These are phyloP conservation scores for Misgurnus anguillicaudatus DNA, from an alignment of 2,113 vertebrate genomes.

Conservation along the genomic window DNA sequence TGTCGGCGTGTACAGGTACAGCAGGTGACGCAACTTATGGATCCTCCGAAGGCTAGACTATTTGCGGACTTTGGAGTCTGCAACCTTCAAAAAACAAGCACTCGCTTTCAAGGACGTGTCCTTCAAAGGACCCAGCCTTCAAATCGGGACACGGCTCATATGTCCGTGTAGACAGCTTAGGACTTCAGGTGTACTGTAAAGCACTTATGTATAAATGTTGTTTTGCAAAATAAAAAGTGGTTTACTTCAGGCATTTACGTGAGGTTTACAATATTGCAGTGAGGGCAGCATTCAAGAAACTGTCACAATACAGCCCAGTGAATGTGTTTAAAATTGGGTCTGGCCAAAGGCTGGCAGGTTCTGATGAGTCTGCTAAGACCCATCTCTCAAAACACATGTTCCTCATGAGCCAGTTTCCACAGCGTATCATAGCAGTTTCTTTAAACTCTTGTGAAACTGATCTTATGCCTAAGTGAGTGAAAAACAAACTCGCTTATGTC, in stretches of 20 bases:
- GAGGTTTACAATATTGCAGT: not conserved
- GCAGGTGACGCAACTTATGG: no score
- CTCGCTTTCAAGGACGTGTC: no score
- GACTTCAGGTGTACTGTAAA: not conserved
- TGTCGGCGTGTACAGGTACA: no score
- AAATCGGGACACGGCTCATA: not conserved
- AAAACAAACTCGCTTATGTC: not conserved
- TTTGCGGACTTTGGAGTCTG: no score
- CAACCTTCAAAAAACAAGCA: no score
- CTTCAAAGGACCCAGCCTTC: no score
- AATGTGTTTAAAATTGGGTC: not conserved
- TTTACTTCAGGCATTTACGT: not conserved
- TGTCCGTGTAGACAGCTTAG: no score
- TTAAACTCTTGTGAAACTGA: slow-evolving; percentile 39
- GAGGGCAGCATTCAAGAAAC: slow-evolving; percentile 1
- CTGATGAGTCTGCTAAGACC: not conserved
- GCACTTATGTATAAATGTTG: slow-evolving; percentile 7
- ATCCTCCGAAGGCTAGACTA: no score
- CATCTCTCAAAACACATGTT: slow-evolving; percentile 37
- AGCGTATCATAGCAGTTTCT: slow-evolving; percentile 35
- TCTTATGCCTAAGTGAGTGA: slow-evolving; percentile 11
- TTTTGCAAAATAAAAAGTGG: not conserved
- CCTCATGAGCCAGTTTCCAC: slow-evolving; percentile 37
- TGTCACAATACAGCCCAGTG: slow-evolving; percentile 14
- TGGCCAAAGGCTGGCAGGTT: slow-evolving; percentile 10